phyloP scores from a whole-genome alignment of 2,113 vertebrate species.

The Pluvianellus socialis region DNA sequence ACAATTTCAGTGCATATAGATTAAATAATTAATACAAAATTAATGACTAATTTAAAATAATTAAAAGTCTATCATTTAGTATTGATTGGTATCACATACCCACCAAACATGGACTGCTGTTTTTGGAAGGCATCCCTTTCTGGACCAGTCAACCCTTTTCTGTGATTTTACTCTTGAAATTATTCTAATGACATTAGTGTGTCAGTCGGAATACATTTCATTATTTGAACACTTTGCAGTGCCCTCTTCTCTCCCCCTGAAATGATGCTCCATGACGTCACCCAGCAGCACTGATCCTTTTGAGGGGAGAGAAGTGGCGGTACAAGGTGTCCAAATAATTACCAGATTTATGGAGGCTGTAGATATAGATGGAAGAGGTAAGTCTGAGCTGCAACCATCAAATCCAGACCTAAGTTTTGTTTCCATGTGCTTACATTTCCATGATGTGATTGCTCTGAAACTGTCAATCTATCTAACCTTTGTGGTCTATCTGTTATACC shows the following conservation, averaged over 20 bases:
- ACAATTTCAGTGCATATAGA: not conserved
- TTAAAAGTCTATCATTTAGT: not conserved
- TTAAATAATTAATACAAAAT: not conserved
- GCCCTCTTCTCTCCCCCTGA: not conserved
- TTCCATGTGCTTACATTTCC: not conserved
- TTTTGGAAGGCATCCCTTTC: not conserved
- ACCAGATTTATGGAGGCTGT: not conserved
- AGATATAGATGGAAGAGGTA: not conserved
- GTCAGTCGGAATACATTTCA: not conserved
- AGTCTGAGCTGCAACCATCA: not conserved
- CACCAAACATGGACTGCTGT: not conserved
- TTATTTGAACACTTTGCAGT: not conserved
- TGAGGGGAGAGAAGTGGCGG: not conserved
- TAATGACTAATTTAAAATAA: not conserved
- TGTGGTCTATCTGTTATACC: not conserved
- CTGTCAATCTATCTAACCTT: not conserved
- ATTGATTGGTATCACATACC: not conserved
- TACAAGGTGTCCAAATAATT: not conserved
- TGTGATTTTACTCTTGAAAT: not conserved
- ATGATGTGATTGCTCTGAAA: not conserved
- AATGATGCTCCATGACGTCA: not conserved
- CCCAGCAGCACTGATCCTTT: accelerated
- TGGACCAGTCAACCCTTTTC: not conserved
- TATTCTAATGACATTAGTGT: not conserved
- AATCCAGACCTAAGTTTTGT: not conserved